Base-by-base conservation (phyloP, 2,888 invertebrate genomes). In the Hyppa rectilinea region DNA sequence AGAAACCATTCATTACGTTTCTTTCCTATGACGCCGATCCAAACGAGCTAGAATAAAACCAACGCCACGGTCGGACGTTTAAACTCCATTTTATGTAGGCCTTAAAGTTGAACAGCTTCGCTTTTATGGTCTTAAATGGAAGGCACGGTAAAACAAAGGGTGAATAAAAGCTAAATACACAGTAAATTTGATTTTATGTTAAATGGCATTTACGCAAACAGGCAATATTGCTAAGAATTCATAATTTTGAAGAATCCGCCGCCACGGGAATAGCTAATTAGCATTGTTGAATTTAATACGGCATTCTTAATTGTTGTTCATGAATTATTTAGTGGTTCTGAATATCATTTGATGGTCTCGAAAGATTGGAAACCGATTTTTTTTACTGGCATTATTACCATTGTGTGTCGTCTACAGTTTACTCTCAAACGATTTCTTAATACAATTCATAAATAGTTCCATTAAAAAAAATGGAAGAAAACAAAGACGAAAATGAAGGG, bases 161-260 rank as follows among this genome's bases (percentile, higher is more conserved):
- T 61, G 47, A 71, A 77, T 78, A 81, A 71, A 71, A 67, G 63
- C 49, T 65, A 58, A 61, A 75, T 80, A 70, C 65, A 71, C 71
- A 65, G 62, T 79, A 77, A 81, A 72, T 53, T 78, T 72, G 82
- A 78, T 79, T 79, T 72, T 67, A 79, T 71, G 81, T 47, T 64
- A 79, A 71, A 77, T 53, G 60, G 72, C 10, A 61, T 77, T 77
- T 63, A 62, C 78, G 60, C 66, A 76, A 78, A 71, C 71, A 58
- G 77, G 59, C 78, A 52, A 77, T 71, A 71, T 67, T 67, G 63
- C 62, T 52, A 67, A 61, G 56, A 61, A 72, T 56, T 72, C 56
- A 78, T 79, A 81, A 78, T 81, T 71, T 53, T 67, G 63, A 64
- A 77, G 81, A 63, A 81, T 56, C 61, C 56, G 23, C 14, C 47